A percentile compares a stretch with the other conserved stretches of the same genome.
phyloP scores from a whole-genome alignment of 64 coral and sea anemone species.

The Anthopleura sola region DNA sequence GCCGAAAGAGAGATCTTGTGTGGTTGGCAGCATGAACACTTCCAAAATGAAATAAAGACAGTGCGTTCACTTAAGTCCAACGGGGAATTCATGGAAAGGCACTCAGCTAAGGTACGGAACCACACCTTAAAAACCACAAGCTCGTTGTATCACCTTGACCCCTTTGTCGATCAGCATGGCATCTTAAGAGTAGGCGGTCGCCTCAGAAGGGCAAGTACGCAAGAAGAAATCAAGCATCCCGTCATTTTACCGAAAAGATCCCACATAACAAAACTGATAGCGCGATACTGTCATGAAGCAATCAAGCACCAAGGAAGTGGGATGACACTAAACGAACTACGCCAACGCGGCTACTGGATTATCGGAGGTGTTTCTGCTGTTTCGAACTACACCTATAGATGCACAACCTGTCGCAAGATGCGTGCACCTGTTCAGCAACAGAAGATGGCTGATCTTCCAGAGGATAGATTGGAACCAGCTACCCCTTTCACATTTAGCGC shows the following conservation, averaged over 20 bases:
- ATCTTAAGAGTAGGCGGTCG: constrained; percentile 13
- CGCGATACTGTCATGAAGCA: constrained; percentile 2
- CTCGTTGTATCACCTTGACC: constrained; percentile 3
- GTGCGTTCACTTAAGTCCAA: background rate
- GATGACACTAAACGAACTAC: constrained; percentile 16
- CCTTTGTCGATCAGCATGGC: background rate
- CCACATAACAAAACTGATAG: constrained; percentile 6
- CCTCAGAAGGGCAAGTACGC: background rate
- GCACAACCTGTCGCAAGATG: background rate
- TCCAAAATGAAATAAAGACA: background rate
- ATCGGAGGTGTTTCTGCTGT: background rate
- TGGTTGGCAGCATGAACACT: background rate
- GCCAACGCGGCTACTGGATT: constrained; percentile 7
- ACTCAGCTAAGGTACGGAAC: constrained; percentile 6
- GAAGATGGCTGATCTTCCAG: constrained; percentile 49
- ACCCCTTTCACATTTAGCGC: constrained; percentile 35
- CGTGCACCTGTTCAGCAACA: constrained; percentile 24
- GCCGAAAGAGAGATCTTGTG: constrained; percentile 29
- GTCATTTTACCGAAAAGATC: background rate
- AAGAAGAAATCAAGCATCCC: constrained; percentile 14
- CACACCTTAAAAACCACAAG: constrained; percentile 21
- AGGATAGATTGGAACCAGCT: background rate
- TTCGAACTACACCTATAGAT: background rate
- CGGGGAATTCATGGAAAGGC: background rate
- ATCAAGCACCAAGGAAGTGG: constrained; percentile 24